These are phyloP conservation scores for Eupithecia tripunctaria DNA, from an alignment of 2,888 invertebrate species.

Conservation along the genomic window DNA sequence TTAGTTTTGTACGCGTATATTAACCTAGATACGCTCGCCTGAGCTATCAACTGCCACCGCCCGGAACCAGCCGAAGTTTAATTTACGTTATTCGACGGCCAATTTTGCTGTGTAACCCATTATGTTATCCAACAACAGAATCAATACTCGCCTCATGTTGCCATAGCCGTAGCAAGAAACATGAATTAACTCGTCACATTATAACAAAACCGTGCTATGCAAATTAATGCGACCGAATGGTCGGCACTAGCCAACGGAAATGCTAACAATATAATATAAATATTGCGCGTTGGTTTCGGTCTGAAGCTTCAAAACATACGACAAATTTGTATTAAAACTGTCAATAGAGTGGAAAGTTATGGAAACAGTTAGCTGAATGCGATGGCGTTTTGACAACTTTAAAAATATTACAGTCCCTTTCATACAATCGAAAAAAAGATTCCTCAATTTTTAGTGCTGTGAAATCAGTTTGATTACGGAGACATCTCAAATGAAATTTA, in stretches of 20 bases:
- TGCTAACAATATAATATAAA: not conserved
- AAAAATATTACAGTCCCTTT: no score
- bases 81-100: constrained; percentile 13
- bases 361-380: not conserved
- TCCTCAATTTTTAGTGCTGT: no score
- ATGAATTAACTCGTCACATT: constrained; percentile 14
- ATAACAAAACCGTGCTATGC: constrained; percentile 6
- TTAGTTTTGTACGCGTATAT: constrained; percentile 12
- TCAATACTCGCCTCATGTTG: constrained; percentile 7
- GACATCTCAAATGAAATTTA: no score
- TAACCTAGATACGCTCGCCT: constrained; percentile 30
- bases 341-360: not conserved
- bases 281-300: not conserved
- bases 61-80: not conserved
- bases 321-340: not conserved
- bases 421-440: no score
- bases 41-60: not conserved
- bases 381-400: no score
- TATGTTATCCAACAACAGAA: constrained; percentile 2
- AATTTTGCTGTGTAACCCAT: constrained; percentile 19
- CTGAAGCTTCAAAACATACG: not conserved
- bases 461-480: no score
- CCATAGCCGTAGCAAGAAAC: not conserved
- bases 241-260: not conserved
- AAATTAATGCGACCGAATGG: constrained; percentile 9